phyloP scores from a whole-genome alignment of 2,797 vertebrate genomes.

The Percopsis omiscomaycus region DNA sequence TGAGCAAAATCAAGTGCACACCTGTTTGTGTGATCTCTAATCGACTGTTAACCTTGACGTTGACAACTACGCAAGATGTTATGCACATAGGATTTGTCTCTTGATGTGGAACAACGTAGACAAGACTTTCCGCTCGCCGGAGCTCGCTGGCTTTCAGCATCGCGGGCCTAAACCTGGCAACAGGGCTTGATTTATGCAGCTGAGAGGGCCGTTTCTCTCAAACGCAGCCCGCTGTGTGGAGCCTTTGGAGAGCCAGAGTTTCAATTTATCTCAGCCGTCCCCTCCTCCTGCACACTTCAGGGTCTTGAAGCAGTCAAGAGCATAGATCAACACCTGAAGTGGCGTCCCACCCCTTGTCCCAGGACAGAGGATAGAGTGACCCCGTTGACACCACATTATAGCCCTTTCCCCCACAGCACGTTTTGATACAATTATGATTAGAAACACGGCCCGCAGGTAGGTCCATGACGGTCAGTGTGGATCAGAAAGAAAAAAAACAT shows the following conservation, averaged over 20 bases:
- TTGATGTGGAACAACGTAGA: constrained; percentile 35
- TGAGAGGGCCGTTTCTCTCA: constrained; percentile 79
- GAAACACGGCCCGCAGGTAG: constrained; percentile 66
- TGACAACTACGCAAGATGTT: constrained; percentile 22
- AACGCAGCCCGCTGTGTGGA: constrained; percentile 58
- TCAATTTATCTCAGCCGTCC: constrained; percentile 75
- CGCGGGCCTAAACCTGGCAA: constrained; percentile 46
- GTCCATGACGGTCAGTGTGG: constrained; percentile 52
- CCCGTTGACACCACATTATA: constrained; percentile 55
- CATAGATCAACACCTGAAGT: constrained; percentile 65
- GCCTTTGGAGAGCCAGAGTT: constrained; percentile 70
- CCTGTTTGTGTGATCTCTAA: constrained; percentile 52
- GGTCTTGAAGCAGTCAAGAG: constrained; percentile 66
- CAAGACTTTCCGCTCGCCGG: constrained; percentile 32
- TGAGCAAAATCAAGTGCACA: constrained; percentile 34
- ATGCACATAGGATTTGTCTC: constrained; percentile 17
- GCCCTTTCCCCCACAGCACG: constrained; percentile 33
- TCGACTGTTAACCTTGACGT: constrained; percentile 58
- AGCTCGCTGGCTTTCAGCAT: constrained; percentile 32
- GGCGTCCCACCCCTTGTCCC: constrained; percentile 54
- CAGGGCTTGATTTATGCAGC: constrained; percentile 75
- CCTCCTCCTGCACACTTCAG: constrained; percentile 55
- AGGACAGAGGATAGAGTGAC: constrained; percentile 72
- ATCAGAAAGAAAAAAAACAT: constrained; percentile 23
- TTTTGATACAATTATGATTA: constrained; percentile 71